Base-by-base conservation (phyloP, 30 jellyfish, hydroid and myxozoan species). In the Clytia hemisphaerica region DNA sequence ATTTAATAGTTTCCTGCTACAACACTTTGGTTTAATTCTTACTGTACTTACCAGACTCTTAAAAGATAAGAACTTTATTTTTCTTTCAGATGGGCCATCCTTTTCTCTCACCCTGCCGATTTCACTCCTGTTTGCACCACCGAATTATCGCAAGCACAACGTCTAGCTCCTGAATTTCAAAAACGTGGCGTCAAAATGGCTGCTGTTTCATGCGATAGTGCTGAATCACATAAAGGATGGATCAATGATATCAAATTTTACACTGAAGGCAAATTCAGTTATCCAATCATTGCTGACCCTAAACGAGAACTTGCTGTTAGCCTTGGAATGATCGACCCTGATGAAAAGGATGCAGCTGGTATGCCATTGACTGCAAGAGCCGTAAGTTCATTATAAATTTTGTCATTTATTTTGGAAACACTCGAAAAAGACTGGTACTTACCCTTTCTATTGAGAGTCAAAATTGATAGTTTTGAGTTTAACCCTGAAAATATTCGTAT, bases 61-160 rank as follows among this genome's bases (percentile, higher is more conserved):
- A 15, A 15, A 0, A 1, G 12, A 24, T 24, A 53, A 15, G 16
- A 53, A 10, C 12, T 53, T 53, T 18, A 15, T 24, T 10, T 24
- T 21, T 24, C 21, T 18, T 53, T 2, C 60, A 91, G 99, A 29
- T 91, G 99, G 99, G 95, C 94, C 1, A 79, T 91, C 15, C 82
- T 91, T 46, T 91, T 91, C 85, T 91, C 99, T 18, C 99, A 91
- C 58, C 99, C 99, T 1, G 95, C 95, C 32, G 99, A 91, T 62
- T 91, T 63, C 73, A 91, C 99, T 12, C 99, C 99, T 15, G 99
- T 91, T 5, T 91, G 99, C 79, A 91, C 99, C 3, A 91, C 99
- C 30, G 99, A 91, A 68, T 73, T 91, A 18, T 92, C 94, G 32
- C 69, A 82, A 77, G 95, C 92, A 19, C 80, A 84, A 33, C 76